Conservation (phyloP, 92 coral and sea anemone species). For the Epizoanthus stellaris region DNA sequence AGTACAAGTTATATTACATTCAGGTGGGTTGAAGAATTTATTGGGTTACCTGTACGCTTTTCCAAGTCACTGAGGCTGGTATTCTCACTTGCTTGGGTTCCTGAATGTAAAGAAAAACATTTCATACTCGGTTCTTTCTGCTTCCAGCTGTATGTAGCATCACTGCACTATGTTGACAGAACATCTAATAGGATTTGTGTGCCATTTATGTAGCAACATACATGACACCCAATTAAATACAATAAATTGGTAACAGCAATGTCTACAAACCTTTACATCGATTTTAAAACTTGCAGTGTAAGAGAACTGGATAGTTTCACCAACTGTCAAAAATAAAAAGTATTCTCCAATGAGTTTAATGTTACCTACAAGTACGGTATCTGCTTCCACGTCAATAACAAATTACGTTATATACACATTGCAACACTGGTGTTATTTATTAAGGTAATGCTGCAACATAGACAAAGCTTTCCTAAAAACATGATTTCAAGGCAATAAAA, state of each 20-base stretch:
- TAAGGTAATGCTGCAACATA: too few relatives aligned
- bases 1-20: too few relatives aligned
- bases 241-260: not conserved
- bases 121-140: not conserved
- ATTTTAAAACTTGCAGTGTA: constrained; percentile 82
- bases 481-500: too few relatives aligned
- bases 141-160: not conserved
- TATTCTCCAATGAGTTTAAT: too few relatives aligned
- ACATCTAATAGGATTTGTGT: too few relatives aligned
- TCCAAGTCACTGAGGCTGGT: constrained; percentile 59
- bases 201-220: too few relatives aligned
- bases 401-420: too few relatives aligned
- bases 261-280: constrained; percentile 69
- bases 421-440: too few relatives aligned
- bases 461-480: too few relatives aligned
- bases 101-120: constrained; percentile 22
- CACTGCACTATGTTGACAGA: too few relatives aligned
- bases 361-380: too few relatives aligned
- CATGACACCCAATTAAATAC: not conserved
- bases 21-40: not conserved
- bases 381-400: too few relatives aligned
- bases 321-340: constrained; percentile 55
- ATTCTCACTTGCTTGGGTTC: constrained; percentile 51
- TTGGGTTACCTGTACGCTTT: constrained; percentile 54
- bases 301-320: constrained; percentile 64